Conservation (phyloP, 2,113 vertebrate species). For the Odobenus rosmarus region DNA sequence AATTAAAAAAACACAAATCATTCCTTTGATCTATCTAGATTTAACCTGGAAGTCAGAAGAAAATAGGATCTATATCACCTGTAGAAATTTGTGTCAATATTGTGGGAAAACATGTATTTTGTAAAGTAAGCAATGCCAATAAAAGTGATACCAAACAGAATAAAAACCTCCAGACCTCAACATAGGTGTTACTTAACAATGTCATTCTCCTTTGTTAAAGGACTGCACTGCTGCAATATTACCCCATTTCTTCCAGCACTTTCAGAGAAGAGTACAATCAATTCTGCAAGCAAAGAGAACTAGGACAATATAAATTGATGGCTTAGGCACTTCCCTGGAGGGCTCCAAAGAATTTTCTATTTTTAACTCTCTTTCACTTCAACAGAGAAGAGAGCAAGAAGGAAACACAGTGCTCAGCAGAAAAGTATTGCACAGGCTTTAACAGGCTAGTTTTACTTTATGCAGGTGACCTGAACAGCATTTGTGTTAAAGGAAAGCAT, state of each 20-base stretch:
- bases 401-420: constrained; percentile 85
- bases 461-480: constrained; percentile 64
- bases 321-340: constrained; percentile 78
- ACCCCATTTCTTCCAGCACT: constrained; percentile 84
- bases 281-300: constrained; percentile 86
- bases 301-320: constrained; percentile 86
- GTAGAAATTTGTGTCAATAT: background rate
- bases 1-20: background rate
- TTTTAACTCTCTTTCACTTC: constrained; percentile 89
- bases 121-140: constrained; percentile 20
- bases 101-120: background rate
- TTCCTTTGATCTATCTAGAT: background rate
- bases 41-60: constrained; percentile 15
- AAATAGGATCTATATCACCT: background rate
- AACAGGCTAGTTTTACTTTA: constrained; percentile 59
- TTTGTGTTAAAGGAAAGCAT: constrained; percentile 46
- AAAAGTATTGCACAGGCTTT: constrained; percentile 70
- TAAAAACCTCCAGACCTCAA: background rate
- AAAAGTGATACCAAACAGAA: constrained; percentile 6
- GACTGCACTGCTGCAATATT: constrained; percentile 60
- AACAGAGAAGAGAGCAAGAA: constrained; percentile 84
- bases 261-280: constrained; percentile 84
- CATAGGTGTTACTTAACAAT: constrained; percentile 52
- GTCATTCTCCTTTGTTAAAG: constrained; percentile 66
- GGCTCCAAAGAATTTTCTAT: constrained; percentile 84